Evolutionary conservation across 2,113 vertebrate species (phyloP).

Genomic region (Pithys albifrons): DNA sequence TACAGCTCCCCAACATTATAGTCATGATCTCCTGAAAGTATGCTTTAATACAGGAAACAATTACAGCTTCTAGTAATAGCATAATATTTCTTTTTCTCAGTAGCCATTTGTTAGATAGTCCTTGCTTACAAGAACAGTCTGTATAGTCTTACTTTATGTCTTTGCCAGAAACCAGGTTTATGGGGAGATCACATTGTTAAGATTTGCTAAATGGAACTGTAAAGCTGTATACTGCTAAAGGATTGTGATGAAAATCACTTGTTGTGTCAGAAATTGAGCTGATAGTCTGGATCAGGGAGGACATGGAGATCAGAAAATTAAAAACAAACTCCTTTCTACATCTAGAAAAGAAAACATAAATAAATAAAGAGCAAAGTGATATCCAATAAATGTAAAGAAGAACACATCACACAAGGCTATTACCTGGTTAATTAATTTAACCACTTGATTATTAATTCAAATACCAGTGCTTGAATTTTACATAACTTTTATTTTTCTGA

Average conservation of each 20-base stretch:
- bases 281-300: neutral
- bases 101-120: neutral
- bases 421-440: no score
- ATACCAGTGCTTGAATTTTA: rapidly evolving
- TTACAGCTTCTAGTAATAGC: neutral
- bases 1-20: neutral
- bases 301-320: neutral
- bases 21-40: neutral
- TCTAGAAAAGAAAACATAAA: neutral
- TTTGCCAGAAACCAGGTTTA: neutral
- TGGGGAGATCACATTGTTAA: neutral
- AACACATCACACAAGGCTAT: neutral
- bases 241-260: neutral
- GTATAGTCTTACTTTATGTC: neutral
- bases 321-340: neutral
- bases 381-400: neutral
- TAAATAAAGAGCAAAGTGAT: neutral
- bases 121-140: neutral
- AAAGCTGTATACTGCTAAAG: neutral
- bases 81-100: neutral
- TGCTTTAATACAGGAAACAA: neutral
- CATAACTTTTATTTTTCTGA: neutral
- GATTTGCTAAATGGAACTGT: neutral
- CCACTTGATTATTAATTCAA: neutral
- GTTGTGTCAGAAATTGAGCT: neutral